Evolutionary conservation across 2,797 vertebrate genomes (phyloP), one percentile per base, ranked within the genome.

Genomic region (Pempheris klunzingeri): DNA sequence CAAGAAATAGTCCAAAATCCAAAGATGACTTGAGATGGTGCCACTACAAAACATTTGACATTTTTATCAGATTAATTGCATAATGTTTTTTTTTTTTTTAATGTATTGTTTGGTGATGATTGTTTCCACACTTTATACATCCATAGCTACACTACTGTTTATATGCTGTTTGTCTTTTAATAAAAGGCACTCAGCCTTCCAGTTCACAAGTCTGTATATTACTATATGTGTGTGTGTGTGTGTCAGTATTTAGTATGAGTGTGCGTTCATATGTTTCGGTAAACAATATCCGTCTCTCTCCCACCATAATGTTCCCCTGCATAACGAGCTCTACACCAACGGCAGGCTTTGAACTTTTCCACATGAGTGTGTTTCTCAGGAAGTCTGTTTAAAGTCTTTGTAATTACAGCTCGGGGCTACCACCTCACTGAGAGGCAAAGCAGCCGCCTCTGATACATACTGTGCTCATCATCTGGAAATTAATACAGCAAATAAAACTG

Each of bases 381-480:
- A 92, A 92, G 90, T 81, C 83, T 82, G 63, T 90, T 92, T 88
- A 84, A 90, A 89, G 88, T 91, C 86, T 86, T 81, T 86, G 84
- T 93, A 94, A 93, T 93, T 91, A 91, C 87, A 88, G 92, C 93
- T 89, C 41, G 36, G 68, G 88, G 91, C 90, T 43, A 77, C 77
- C 82, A 82, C 80, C 84, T 89, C 81, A 74, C 89, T 71, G 86
- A 67, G 85, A 87, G 82, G 77, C 74, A 74, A 74, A 89, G 84
- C 77, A 83, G 77, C 80, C 81, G 76, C 74, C 77, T 90, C 84
- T 72, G 78, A 87, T 86, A 74, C 67, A 24, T 58, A 76, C 80
- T 28, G 50, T 39, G 74, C 82, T 82, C 80, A 74, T 91, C 87
- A 70, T 84, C 85, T 81, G 81, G 67, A 91, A 90, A 93, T 92